Conservation (phyloP, 2,888 invertebrate genomes). For the Altica lythri region DNA sequence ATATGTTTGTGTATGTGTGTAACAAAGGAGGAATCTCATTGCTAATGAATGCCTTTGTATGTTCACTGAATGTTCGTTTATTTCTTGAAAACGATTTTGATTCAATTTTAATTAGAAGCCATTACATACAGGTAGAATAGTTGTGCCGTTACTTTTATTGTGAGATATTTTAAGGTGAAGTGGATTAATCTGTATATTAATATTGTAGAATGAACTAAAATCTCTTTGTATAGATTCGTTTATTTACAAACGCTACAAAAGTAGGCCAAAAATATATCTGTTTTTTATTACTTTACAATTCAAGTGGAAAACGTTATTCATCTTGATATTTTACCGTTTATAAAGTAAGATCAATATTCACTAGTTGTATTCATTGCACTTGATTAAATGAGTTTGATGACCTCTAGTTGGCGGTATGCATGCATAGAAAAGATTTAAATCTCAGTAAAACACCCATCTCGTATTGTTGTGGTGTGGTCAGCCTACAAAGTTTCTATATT, state of each 20-base stretch:
- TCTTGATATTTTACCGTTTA: too few relatives aligned
- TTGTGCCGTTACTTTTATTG: conserved; percentile 21
- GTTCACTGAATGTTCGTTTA: conserved; percentile 21
- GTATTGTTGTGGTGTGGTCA: conserved; percentile 11
- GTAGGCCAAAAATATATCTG: too few relatives aligned
- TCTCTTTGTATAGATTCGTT: conserved; percentile 1
- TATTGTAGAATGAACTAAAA: neutral
- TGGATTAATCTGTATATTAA: conserved; percentile 22
- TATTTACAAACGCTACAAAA: too few relatives aligned
- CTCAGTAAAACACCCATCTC: neutral
- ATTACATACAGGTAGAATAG: conserved; percentile 22
- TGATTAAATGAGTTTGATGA: too few relatives aligned
- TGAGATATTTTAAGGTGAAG: conserved; percentile 17
- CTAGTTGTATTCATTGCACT: too few relatives aligned
- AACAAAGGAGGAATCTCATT: conserved; percentile 26
- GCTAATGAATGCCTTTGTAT: conserved; percentile 28
- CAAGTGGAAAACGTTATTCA: too few relatives aligned
- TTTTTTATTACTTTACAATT: too few relatives aligned
- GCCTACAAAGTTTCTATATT: conserved; percentile 8
- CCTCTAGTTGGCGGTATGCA: too few relatives aligned
- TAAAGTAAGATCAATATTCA: too few relatives aligned
- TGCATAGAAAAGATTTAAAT: too few relatives aligned
- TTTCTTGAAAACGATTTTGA: conserved; percentile 28
- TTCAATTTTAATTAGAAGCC: conserved; percentile 31
- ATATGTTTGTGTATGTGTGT: conserved; percentile 10